A percentile compares a stretch with the other conserved stretches of the same genome.
Conservation (phyloP, 2,113 vertebrate species). For the Zosterops pallidus region DNA sequence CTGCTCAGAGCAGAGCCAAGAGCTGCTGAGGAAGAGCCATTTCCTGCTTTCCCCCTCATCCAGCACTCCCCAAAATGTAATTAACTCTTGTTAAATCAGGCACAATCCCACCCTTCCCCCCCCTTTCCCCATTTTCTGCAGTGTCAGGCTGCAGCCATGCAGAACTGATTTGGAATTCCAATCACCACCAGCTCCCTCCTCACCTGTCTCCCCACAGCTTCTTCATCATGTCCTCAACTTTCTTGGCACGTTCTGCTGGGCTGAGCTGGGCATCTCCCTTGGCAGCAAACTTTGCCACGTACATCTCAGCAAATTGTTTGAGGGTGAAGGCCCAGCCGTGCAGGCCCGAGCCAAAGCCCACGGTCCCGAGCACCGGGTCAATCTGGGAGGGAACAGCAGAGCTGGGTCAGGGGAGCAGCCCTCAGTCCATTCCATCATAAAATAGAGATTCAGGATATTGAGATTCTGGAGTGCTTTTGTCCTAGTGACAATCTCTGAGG, state of each 20-base stretch:
- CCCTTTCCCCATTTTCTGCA: not conserved
- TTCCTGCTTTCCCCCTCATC: not conserved
- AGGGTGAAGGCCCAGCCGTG: constrained; percentile 98
- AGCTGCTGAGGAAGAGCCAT: not conserved
- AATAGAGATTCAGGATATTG: not conserved
- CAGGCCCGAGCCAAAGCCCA: constrained; percentile 96
- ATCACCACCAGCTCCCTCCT: not conserved
- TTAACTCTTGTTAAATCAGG: not conserved
- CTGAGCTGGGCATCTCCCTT: constrained; percentile 86
- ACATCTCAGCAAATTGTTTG: constrained; percentile 98
- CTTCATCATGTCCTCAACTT: constrained; percentile 99
- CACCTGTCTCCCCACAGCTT: constrained; percentile 96
- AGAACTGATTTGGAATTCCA: not conserved
- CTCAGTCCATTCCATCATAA: rapidly evolving
- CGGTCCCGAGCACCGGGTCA: constrained; percentile 87
- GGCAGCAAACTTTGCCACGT: constrained; percentile 90
- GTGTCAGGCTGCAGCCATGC: rapidly evolving
- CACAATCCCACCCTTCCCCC: not conserved
- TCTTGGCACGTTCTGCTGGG: constrained; percentile 85
- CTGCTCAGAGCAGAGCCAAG: not conserved
- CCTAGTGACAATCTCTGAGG: rapidly evolving
- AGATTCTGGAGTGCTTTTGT: rapidly evolving
- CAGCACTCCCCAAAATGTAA: rapidly evolving
- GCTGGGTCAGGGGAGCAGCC: not conserved
- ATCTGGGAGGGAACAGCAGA: constrained; percentile 70